Evolutionary conservation across 2,888 invertebrate species (phyloP), one percentile per base, ranked within the genome.

Genomic region (Notodonta ziczac): DNA sequence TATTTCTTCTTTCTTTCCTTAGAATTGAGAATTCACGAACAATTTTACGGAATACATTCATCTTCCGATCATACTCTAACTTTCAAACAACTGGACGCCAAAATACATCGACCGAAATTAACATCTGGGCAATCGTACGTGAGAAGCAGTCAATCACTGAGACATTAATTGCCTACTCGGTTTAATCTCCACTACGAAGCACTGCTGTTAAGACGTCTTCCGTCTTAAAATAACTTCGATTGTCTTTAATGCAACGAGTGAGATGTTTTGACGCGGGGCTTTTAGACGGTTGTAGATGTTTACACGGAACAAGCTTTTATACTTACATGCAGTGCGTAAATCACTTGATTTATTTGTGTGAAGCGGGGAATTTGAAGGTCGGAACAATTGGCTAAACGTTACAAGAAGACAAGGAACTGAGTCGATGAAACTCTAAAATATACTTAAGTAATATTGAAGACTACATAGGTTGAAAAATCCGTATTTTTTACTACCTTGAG

Each of bases 261-360:
- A 74, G 78, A 76, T 90, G 89, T 91, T 91, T 88, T 90, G 91
- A 91, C 91, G 78, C 83, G 79, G 72, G 72, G 73, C 80, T 88
- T 89, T 89, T 88, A 85, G 86, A 91, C 89, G 89, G 83, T 85
- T 84, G 85, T 83, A 83, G 84, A 80, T 84, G 77, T 79, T 82
- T 77, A 77, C 74, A 68, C 67, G 60, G 71, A 76, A 82, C 81
- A 82, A 65, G 80, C 73, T 81, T 84, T 82, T 80, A 78, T 78
- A 84, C 81, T 83, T 76, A 71, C 69, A 70, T 46, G 52, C 16
- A 42, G 65, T 63, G 46, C 59, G 51, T 53, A 56, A 60, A 56
- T 56, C n/a, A 13, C 56, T 56, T 56, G 56, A 56, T 56, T 56
- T 56, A 56, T 56, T 56, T 56, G 56, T 56, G 42, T 54, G 54